Percentiles rank a stretch among this genome's conserved stretches.
phyloP scores from a whole-genome alignment of 2,797 vertebrate genomes.

The Microctenopoma lineatum region DNA sequence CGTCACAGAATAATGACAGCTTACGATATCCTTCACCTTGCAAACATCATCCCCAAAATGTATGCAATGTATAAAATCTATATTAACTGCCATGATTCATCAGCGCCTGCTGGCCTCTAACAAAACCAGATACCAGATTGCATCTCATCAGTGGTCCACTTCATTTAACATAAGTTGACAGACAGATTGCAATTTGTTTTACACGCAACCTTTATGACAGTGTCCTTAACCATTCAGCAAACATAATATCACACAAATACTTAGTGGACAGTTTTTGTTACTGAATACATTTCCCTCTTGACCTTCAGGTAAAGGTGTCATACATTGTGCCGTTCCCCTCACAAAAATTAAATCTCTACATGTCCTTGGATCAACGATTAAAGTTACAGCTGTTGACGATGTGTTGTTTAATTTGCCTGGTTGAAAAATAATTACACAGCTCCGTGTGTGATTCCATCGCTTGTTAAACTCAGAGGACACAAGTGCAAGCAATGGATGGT shows the following conservation, averaged over 20 bases:
- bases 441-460: constrained; percentile 44
- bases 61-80: constrained; percentile 61
- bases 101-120: constrained; percentile 46
- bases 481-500: constrained; percentile 24
- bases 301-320: constrained; percentile 74
- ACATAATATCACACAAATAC: constrained; percentile 63
- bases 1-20: constrained; percentile 38
- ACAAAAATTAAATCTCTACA: constrained; percentile 60
- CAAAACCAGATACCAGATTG: constrained; percentile 74
- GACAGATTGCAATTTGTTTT: constrained; percentile 81
- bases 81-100: constrained; percentile 67
- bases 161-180: constrained; percentile 77
- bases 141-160: constrained; percentile 73
- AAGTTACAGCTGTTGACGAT: constrained; percentile 73
- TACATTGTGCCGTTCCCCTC: constrained; percentile 51
- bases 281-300: constrained; percentile 64
- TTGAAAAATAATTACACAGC: constrained; percentile 60
- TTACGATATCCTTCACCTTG: constrained; percentile 47
- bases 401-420: constrained; percentile 67
- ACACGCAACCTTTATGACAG: constrained; percentile 71
- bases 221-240: constrained; percentile 65
- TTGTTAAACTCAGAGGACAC: constrained; percentile 62
- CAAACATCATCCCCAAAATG: constrained; percentile 49
- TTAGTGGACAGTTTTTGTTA: constrained; percentile 59
- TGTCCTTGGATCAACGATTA: constrained; percentile 72